Evolutionary conservation across 1,140 invertebrate species (phyloP).

Genomic region (Drosophila chauvacae): DNA sequence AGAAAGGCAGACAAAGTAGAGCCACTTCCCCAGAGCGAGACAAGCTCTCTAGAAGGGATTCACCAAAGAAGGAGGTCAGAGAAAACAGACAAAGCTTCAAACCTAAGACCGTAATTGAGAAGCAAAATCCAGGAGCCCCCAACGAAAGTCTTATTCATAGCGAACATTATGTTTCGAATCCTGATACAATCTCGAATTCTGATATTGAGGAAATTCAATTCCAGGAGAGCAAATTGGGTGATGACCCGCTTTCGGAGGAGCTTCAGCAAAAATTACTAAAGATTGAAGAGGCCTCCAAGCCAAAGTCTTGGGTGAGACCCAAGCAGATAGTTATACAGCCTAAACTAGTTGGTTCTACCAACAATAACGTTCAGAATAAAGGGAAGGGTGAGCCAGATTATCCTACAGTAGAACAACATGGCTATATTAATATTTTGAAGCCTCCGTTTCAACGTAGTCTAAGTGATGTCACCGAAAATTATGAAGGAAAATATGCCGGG

Average conservation of each 20-base stretch:
- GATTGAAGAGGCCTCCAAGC: conserved; percentile 53
- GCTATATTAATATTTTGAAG: conserved; percentile 49
- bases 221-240: background rate
- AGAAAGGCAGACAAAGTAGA: background rate
- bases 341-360: background rate
- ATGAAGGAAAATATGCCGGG: background rate
- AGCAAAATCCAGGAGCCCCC: background rate
- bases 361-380: background rate
- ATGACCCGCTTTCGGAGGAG: background rate
- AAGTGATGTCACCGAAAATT: background rate
- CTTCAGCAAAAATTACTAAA: background rate
- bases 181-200: background rate
- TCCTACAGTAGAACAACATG: background rate
- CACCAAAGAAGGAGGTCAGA: background rate
- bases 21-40: background rate
- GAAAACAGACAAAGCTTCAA: background rate
- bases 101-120: background rate
- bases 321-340: background rate
- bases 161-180: background rate
- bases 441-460: conserved; percentile 21
- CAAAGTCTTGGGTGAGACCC: conserved; percentile 32
- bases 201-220: background rate
- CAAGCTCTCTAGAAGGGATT: background rate
- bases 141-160: background rate
- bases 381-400: background rate